Evolutionary conservation across 2,888 invertebrate genomes (phyloP).

Genomic region (Nasonovia ribisnigri): DNA sequence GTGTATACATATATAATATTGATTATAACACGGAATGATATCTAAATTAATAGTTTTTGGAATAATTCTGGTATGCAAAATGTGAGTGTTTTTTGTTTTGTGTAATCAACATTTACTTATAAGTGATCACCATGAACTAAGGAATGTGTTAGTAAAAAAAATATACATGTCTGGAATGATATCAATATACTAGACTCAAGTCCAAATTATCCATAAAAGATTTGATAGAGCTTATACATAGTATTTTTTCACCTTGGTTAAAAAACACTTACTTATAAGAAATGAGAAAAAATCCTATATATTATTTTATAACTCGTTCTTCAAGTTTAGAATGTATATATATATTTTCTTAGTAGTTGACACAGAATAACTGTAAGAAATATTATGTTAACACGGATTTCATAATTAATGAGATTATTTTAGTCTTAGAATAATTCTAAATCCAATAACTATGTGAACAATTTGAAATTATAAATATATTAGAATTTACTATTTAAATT

Average conservation of each 20-base stretch:
- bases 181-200: constrained; percentile 20
- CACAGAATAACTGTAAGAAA: background rate
- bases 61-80: constrained; percentile 32
- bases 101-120: constrained; percentile 4
- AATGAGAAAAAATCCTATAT: constrained; percentile 7
- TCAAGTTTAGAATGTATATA: background rate
- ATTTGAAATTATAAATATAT: constrained; percentile 32
- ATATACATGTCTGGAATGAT: constrained; percentile 34
- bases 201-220: background rate
- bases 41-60: constrained; percentile 17
- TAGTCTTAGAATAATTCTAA: background rate
- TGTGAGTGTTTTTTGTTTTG: background rate
- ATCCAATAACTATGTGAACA: constrained; percentile 14
- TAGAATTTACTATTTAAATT: constrained; percentile 12
- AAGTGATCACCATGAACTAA: background rate
- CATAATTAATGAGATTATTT: background rate
- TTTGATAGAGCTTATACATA: constrained; percentile 6
- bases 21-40: constrained; percentile 14
- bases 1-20: constrained; percentile 19
- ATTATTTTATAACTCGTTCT: background rate
- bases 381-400: background rate
- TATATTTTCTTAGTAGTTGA: background rate
- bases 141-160: constrained; percentile 46
- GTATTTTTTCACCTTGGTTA: background rate
- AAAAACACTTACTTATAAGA: background rate